Base-by-base conservation (phyloP, 2,888 invertebrate species). In the Marasmarcha lunaedactyla region DNA sequence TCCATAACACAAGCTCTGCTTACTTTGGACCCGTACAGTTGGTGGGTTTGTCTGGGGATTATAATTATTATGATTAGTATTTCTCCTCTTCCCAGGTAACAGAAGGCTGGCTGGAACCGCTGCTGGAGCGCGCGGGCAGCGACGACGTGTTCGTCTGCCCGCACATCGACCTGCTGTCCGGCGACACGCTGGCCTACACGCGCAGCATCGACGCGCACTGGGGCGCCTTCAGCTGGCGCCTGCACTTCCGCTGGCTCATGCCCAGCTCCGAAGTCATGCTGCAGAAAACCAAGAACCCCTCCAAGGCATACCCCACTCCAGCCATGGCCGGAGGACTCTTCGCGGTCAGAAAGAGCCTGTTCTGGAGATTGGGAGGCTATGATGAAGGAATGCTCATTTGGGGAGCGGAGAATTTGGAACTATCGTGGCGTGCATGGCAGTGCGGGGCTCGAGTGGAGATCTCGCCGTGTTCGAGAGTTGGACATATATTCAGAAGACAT, bases 151-250 rank as follows among this genome's bases (percentile, higher is more conserved):
- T 83, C 48, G 72, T 84, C 34, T 84, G 84, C 43, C 83, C 83
- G 1, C 81, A 81, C 47, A 83, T 83, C 42, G 83, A 83, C 46
- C 59, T 98, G 12, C 93, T 99, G 35, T 95, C 95, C 45, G 97
- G 98, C 59, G 94, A 98, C 53, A 96, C 95, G 1, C 93, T 99
- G 55, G 95, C 97, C 26, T 99, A 98, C 64, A 92, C 92, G 1
- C 93, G 96, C 56, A 94, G 94, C 44, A 95, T 96, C 49, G 98
- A 98, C 66, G 88, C 97, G 36, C 97, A 98, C 57, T 97, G 97
- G 93, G 99, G 98, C 2, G 98, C 96, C 0, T 97, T 99, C 68
- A 98, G 97, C 69, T 98, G 98, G 98, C 92, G 95, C 51, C 83
- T 99, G 11, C 97, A 97, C 63, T 99, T 92, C 57, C 85, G 94